Base-by-base conservation (phyloP, 2,888 invertebrate species). In the Iphiclides podalirius region DNA sequence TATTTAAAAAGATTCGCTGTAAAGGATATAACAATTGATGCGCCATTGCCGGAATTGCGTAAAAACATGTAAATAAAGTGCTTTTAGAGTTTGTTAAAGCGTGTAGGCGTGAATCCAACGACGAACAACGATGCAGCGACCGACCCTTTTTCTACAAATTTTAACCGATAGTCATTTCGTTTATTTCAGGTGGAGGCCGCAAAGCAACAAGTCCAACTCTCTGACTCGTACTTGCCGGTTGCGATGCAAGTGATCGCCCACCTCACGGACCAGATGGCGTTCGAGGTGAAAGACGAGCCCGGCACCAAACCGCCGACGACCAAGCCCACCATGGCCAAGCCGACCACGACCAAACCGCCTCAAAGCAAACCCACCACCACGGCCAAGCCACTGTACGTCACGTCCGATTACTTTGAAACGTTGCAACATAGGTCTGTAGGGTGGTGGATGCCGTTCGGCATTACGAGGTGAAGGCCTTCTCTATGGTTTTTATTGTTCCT, bases 241-340 rank as follows among this genome's bases (percentile, higher is more conserved):
- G 89, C 90, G 0, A 93, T 93, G 92, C 93, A 93, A 69, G 87
- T 93, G 36, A 90, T 92, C 46, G 90, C 91, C 0, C 90, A 92
- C 59, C 72, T 91, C 13, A 91, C 91, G 0, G 92, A 92, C 66
- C 84, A 90, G 57, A 91, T 92, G 91, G 89, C 91, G 4, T 92
- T 83, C 64, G 91, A 91, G 41, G 58, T 62, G 3, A 67, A 65
- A 15, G 84, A 84, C 4, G 81, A 84, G 64, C 72, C 70, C 59
- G 79, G 54, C 31, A 9, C 33, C 4, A 56, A 64, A 1, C 66
- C 60, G 1, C 59, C 66, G 1, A 55, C 54, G 7, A 51, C 47
- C 2, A 56, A 3, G 4, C 3, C 66, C 9, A 35, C 61, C 23
- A 47, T 63, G 1, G 52, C 56, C 8, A 55, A 53, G 40, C 53